Percentiles rank a stretch among this genome's conserved stretches.
Evolutionary conservation across 2,888 invertebrate genomes (phyloP).

Genomic region (Diarsia mendica): DNA sequence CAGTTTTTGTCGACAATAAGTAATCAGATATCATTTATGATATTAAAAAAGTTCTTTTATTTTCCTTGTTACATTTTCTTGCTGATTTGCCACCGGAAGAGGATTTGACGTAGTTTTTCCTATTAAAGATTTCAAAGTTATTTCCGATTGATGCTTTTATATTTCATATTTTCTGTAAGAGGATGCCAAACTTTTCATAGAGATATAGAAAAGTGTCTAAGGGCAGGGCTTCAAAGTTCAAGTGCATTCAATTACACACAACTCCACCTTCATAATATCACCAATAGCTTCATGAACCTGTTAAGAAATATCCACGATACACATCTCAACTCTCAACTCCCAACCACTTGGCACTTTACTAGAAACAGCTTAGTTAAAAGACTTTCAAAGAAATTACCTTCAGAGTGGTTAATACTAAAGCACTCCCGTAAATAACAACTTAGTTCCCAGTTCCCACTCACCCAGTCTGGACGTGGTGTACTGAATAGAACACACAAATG

Average conservation of each 20-base stretch:
- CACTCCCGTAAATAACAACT: slow-evolving; percentile 79
- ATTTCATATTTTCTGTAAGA: not conserved
- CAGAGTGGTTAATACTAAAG: slow-evolving; percentile 70
- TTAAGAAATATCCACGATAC: slow-evolving; percentile 17
- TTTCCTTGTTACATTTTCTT: slow-evolving; percentile 43
- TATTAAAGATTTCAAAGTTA: slow-evolving; percentile 10
- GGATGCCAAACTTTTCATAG: not conserved
- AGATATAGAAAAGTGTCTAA: not conserved
- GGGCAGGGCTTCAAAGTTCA: not conserved
- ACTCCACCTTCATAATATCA: not conserved
- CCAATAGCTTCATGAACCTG: not conserved
- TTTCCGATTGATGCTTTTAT: not conserved
- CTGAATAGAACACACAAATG: slow-evolving; percentile 75
- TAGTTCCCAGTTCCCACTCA: slow-evolving; percentile 67
- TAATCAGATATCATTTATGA: slow-evolving; percentile 54
- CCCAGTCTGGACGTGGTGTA: slow-evolving; percentile 68
- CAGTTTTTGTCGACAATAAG: slow-evolving; percentile 62
- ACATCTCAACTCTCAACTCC: slow-evolving; percentile 24
- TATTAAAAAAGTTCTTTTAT: slow-evolving; percentile 47
- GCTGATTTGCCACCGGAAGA: slow-evolving; percentile 30
- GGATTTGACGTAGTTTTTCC: slow-evolving; percentile 8
- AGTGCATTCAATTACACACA: not conserved
- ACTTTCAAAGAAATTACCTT: slow-evolving; percentile 74
- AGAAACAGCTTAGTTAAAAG: slow-evolving; percentile 62
- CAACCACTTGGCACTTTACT: slow-evolving; percentile 26